Percentiles rank a stretch among this genome's conserved stretches.
phyloP scores from a whole-genome alignment of 2,888 invertebrate genomes.

The Cantharis lateralis region DNA sequence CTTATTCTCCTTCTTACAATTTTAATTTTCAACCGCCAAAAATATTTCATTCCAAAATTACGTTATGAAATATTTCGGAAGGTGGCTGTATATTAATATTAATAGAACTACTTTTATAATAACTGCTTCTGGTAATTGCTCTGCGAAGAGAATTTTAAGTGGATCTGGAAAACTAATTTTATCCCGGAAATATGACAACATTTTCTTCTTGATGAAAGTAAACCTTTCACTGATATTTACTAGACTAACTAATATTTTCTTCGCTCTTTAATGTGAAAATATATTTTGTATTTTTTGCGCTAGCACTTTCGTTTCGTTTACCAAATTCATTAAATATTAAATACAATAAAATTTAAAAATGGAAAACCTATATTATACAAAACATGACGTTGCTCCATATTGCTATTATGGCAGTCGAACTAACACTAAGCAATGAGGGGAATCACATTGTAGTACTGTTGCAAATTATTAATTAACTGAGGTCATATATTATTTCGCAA shows the following conservation, averaged over 20 bases:
- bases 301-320: not conserved
- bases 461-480: too few relatives aligned
- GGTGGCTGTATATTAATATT: conserved; percentile 8
- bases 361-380: too few relatives aligned
- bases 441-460: too few relatives aligned
- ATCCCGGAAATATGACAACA: conserved; percentile 4
- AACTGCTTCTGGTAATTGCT: conserved; percentile 11
- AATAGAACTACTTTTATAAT: conserved; percentile 14
- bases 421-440: too few relatives aligned
- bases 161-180: conserved; percentile 9
- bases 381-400: too few relatives aligned
- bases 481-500: too few relatives aligned
- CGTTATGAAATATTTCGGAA: not conserved
- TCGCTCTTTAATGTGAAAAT: not conserved
- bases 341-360: not conserved
- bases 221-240: not conserved
- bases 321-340: not conserved
- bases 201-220: not conserved
- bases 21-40: not conserved
- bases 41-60: not conserved
- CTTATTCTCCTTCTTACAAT: not conserved
- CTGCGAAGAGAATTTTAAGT: conserved; percentile 11
- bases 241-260: not conserved
- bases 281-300: not conserved
- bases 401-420: too few relatives aligned